Conservation (phyloP, 2,797 vertebrate genomes). For the Perodicticus potto region DNA sequence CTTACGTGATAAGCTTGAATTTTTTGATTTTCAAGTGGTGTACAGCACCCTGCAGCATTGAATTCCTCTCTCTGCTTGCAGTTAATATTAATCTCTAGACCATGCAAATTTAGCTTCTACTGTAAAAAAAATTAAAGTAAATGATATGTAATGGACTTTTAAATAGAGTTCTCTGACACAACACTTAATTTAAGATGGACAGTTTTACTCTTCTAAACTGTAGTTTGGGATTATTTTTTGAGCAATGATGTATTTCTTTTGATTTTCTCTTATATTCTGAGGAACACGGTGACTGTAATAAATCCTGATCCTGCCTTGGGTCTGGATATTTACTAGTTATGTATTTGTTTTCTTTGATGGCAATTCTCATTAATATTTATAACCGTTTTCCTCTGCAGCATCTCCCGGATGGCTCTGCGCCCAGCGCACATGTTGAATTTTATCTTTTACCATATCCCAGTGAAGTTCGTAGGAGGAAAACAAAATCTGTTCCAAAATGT, state of each 20-base stretch:
- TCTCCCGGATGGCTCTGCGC: slow-evolving; percentile 91
- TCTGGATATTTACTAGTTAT: slow-evolving; percentile 70
- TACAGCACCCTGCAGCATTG: not conserved
- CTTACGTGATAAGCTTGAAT: not conserved
- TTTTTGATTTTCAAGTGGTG: not conserved
- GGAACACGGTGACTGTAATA: slow-evolving; percentile 45
- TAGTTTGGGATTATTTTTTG: slow-evolving; percentile 51
- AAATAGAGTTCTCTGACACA: slow-evolving; percentile 39
- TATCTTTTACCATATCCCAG: slow-evolving; percentile 90
- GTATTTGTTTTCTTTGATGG: slow-evolving; percentile 81
- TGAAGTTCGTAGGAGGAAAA: slow-evolving; percentile 90
- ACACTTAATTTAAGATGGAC: slow-evolving; percentile 48
- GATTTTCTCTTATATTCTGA: slow-evolving; percentile 60
- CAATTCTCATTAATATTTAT: slow-evolving; percentile 83
- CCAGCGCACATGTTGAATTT: slow-evolving; percentile 92
- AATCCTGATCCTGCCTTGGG: slow-evolving; percentile 69
- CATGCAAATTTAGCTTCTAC: slow-evolving; percentile 57
- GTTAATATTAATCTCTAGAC: slow-evolving; percentile 42
- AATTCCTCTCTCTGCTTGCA: not conserved
- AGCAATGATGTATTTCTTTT: slow-evolving; percentile 58
- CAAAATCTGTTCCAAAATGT: slow-evolving; percentile 92
- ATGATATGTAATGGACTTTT: slow-evolving; percentile 58
- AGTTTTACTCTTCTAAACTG: slow-evolving; percentile 47
- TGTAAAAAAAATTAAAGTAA: slow-evolving; percentile 43
- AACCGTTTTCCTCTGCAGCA: slow-evolving; percentile 86